Percentiles rank a stretch among this genome's conserved stretches.
Conservation (phyloP, 2,113 vertebrate genomes). For the Argyrosomus japonicus region DNA sequence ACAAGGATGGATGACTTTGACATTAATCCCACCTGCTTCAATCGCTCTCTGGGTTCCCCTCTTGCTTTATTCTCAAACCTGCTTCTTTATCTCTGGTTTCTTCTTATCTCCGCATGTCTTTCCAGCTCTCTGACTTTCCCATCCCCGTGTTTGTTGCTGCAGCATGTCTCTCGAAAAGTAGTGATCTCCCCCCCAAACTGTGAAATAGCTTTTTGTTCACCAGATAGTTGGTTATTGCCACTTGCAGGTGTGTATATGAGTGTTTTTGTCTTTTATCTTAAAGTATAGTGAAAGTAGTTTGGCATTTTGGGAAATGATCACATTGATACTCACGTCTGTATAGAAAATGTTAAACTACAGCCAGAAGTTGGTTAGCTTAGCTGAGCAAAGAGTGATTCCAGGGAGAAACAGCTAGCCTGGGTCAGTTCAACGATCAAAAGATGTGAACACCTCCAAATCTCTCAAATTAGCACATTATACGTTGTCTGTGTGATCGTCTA, state of each 20-base stretch:
- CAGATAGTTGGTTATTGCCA: slow-evolving; percentile 8
- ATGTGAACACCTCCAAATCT: neutral
- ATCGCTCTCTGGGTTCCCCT: slow-evolving; percentile 32
- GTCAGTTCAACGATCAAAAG: too few species aligned
- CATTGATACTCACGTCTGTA: neutral
- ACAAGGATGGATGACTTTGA: slow-evolving; percentile 60
- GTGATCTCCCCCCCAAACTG: slow-evolving; percentile 11
- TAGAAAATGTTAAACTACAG: neutral
- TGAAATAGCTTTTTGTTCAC: slow-evolving; percentile 22
- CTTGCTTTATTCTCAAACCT: slow-evolving; percentile 37
- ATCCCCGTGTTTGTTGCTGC: slow-evolving; percentile 38
- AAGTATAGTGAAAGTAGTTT: neutral
- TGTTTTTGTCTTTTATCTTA: neutral
- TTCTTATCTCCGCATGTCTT: slow-evolving; percentile 49
- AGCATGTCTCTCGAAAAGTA: slow-evolving; percentile 13
- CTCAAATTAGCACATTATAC: neutral
- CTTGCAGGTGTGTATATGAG: neutral
- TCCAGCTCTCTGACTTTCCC: slow-evolving; percentile 48
- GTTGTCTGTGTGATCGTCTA: neutral
- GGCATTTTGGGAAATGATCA: neutral
- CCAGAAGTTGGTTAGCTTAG: neutral
- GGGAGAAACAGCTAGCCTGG: neutral
- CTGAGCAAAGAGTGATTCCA: neutral
- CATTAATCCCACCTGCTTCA: slow-evolving; percentile 59
- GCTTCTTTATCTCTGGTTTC: slow-evolving; percentile 50